These are phyloP conservation scores for Epizoanthus stellaris DNA, from an alignment of 92 coral and sea anemone genomes.

Conservation along the genomic window DNA sequence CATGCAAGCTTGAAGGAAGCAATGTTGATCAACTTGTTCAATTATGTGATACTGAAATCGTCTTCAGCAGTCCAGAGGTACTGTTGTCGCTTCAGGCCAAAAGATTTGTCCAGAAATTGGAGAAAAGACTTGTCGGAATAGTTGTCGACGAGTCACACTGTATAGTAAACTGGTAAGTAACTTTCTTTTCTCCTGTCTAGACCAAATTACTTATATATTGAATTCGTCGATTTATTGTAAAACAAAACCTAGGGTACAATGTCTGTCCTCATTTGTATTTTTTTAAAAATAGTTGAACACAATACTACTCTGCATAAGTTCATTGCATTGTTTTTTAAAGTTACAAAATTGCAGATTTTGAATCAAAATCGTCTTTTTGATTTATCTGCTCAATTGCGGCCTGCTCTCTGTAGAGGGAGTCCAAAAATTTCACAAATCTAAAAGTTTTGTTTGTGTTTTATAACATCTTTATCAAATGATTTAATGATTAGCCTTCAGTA, in stretches of 20 bases:
- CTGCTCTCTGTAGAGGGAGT: constrained; percentile 9
- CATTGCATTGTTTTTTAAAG: not conserved
- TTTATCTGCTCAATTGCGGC: not conserved
- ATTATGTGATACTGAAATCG: constrained; percentile 4
- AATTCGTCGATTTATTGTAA: not conserved
- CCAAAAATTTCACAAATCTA: constrained; percentile 7
- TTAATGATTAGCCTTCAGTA: not conserved
- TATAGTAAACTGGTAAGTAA: constrained; percentile 6
- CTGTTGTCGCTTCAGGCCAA: not conserved
- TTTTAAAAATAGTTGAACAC: not conserved
- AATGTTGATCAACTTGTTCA: constrained; percentile 10
- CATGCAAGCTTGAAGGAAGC: constrained; percentile 5
- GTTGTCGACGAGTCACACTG: constrained; percentile 8
- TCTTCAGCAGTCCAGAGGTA: constrained; percentile 11
- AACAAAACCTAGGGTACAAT: constrained; percentile 2
- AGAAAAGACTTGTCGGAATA: not conserved
- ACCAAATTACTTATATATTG: not conserved
- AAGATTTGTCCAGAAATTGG: constrained; percentile 6
- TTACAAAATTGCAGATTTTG: not conserved
- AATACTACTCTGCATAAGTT: constrained; percentile 2
- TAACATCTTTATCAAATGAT: not conserved
- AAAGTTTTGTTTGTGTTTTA: constrained; percentile 1
- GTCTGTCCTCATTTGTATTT: constrained; percentile 5
- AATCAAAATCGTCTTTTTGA: not conserved
- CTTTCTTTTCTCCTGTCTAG: not conserved